Evolutionary conservation across 2,113 vertebrate species (phyloP).

Genomic region (Perognathus longimembris): DNA sequence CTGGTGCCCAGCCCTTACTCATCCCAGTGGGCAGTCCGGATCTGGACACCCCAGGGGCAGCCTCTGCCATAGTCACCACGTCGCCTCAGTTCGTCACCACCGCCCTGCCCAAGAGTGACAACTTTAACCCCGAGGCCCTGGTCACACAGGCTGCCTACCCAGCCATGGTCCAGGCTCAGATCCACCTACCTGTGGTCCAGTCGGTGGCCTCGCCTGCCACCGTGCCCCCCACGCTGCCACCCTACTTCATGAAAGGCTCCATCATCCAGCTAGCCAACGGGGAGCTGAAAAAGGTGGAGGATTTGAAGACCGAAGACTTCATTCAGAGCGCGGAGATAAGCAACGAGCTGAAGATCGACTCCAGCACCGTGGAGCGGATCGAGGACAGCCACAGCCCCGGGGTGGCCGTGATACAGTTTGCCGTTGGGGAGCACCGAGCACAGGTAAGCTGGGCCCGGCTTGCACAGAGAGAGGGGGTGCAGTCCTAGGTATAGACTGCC

Average conservation of each 20-base stretch:
- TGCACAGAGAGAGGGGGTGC: not conserved
- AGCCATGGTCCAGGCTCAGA: constrained; percentile 95
- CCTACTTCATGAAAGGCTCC: constrained; percentile 98
- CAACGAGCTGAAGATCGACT: constrained; percentile 98
- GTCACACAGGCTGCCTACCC: constrained; percentile 90
- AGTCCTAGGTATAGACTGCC: not conserved
- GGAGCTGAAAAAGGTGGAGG: constrained; percentile 98
- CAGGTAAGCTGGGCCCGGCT: constrained; percentile 89
- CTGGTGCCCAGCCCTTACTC: constrained; percentile 94
- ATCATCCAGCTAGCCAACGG: constrained; percentile 98
- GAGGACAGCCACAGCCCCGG: constrained; percentile 93
- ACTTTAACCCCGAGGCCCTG: constrained; percentile 87
- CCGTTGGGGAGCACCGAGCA: constrained; percentile 95
- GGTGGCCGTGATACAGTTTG: constrained; percentile 96
- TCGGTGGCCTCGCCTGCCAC: constrained; percentile 86
- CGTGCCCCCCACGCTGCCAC: constrained; percentile 91
- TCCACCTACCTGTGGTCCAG: constrained; percentile 94
- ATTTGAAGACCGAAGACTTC: constrained; percentile 99
- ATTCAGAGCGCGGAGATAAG: constrained; percentile 99
- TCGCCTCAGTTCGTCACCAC: constrained; percentile 92
- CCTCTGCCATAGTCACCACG: constrained; percentile 90
- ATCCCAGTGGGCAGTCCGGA: constrained; percentile 92
- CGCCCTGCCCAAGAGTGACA: constrained; percentile 91
- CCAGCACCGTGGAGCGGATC: constrained; percentile 98
- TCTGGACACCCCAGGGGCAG: constrained; percentile 87